Conservation (phyloP, 2,888 invertebrate species). For the Cheilosia soror region DNA sequence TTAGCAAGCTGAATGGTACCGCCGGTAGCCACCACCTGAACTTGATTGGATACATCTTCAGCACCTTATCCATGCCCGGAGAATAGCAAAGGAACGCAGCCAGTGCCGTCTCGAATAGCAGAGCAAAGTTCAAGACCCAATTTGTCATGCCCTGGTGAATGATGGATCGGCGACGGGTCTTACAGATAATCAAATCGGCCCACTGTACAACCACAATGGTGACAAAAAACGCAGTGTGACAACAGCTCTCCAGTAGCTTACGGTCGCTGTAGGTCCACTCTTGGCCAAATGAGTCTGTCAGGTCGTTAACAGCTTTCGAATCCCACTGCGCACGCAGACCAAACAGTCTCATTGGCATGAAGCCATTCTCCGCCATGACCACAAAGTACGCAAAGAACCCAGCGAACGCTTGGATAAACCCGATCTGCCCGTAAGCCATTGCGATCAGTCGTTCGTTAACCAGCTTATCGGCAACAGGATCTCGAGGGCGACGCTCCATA, state of each 20-base stretch:
- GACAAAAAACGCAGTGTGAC: conserved; percentile 92
- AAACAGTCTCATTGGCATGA: conserved; percentile 87
- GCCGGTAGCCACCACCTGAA: conserved; percentile 89
- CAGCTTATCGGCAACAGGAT: conserved; percentile 78
- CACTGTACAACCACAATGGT: conserved; percentile 90
- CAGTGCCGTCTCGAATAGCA: conserved; percentile 87
- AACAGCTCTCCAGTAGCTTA: conserved; percentile 88
- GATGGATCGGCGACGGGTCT: conserved; percentile 87
- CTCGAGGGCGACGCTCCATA: conserved; percentile 59
- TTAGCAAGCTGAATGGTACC: conserved; percentile 88
- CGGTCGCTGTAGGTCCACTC: conserved; percentile 89
- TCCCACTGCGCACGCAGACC: conserved; percentile 90
- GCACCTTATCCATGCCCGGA: conserved; percentile 86
- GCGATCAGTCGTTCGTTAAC: conserved; percentile 85
- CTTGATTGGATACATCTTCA: conserved; percentile 85
- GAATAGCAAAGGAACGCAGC: conserved; percentile 87
- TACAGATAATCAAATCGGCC: conserved; percentile 87
- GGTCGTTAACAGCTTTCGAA: conserved; percentile 87
- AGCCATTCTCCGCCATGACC: conserved; percentile 94
- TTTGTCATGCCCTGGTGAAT: conserved; percentile 89
- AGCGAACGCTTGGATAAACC: conserved; percentile 92
- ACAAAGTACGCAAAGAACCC: conserved; percentile 95
- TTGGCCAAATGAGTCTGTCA: conserved; percentile 89
- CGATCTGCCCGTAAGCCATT: conserved; percentile 93
- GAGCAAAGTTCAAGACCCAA: conserved; percentile 87